Base-by-base conservation (phyloP, 1,140 invertebrate species). In the Stegodyphus mimosarum region DNA sequence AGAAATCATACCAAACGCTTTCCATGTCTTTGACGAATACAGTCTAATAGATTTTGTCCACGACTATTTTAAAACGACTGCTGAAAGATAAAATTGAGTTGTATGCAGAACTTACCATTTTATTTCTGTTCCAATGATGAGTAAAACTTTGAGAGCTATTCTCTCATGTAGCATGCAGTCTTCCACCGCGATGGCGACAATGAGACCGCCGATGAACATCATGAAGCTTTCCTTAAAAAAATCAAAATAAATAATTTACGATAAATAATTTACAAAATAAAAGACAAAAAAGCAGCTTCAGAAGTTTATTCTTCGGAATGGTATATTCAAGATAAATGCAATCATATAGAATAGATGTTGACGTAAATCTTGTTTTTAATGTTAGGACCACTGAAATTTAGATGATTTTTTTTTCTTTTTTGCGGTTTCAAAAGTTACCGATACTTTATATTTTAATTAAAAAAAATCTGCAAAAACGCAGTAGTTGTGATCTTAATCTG, bases 141-240 rank as follows among this genome's bases (percentile, higher is more conserved):
- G 84, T 50, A 91, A 83, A 9, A 92, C 89, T 87, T 89, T 88
- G 0, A 92, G 88, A 6, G 91, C 91, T 15, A 92, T 89, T 74
- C 91, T 87, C 76, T 90, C 89, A 81, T 92, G 91, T 7, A 92
- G 87, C 81, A 90, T 90, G 77, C 89, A 90, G 73, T 91, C 88
- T 87, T 92, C 91, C 6, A 92, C 89, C 0, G 91, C 91, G 2
- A 91, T 85, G n/a, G 91, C 91, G n/a, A 90, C 72, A 5, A 90
- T 88, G 15, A 91, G 78, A n/a, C 89, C 91, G 10, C 87, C 88
- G 15, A 89, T 75, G 67, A 88, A 88, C 86, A 88, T 86, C 88
- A 89, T 89, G 88, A 95, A 96, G 0, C 95, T 95, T 88, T 97
- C 95, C 91, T 89, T 53, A 33, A 53, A 17, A 3, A 49, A 49